phyloP scores from a whole-genome alignment of 1,140 invertebrate genomes.

The Rhopalosiphum padi region DNA sequence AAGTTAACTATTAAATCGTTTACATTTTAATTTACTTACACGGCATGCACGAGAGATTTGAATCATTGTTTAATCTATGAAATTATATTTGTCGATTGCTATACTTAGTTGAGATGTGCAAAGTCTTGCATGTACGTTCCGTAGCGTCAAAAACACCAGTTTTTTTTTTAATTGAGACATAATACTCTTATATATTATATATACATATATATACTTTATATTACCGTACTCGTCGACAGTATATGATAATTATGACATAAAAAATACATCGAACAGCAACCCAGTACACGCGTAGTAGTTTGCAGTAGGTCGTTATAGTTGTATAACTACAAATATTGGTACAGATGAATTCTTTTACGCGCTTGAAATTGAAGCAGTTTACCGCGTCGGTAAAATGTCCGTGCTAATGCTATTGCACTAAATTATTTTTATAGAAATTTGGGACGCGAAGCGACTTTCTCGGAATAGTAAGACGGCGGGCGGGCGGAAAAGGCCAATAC shows the following conservation, averaged over 20 bases:
- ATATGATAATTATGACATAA: neutral
- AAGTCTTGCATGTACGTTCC: neutral
- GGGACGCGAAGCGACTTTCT: neutral
- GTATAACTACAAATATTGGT: neutral
- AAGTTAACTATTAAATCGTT: neutral
- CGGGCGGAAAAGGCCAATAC: neutral
- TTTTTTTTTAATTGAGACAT: neutral
- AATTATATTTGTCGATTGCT: neutral
- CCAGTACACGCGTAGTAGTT: neutral
- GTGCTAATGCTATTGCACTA: neutral
- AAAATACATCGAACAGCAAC: neutral
- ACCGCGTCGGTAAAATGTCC: neutral
- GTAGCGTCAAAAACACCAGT: neutral
- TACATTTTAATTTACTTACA: neutral
- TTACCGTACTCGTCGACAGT: neutral
- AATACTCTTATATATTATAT: neutral
- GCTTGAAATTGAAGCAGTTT: neutral
- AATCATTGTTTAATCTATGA: conserved; percentile 11
- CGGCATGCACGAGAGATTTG: neutral
- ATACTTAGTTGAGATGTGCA: neutral
- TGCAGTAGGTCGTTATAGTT: neutral
- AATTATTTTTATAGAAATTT: neutral
- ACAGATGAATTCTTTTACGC: neutral
- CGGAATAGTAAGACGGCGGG: neutral
- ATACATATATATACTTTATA: no score